Conservation (phyloP, 2,797 vertebrate species). For the Phylloscopus collybita region DNA sequence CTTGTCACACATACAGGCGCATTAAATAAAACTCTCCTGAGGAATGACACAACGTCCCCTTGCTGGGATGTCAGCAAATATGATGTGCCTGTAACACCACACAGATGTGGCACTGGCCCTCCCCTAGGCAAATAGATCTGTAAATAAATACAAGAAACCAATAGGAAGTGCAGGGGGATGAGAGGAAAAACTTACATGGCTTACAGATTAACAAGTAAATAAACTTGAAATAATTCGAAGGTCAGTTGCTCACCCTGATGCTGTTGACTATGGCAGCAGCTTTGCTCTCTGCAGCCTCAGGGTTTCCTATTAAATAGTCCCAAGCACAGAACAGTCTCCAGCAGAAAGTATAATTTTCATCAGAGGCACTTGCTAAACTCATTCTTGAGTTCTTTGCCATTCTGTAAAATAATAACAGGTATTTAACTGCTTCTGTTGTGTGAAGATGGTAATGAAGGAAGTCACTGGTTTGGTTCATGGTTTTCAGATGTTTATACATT, state of each 20-base stretch:
- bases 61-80: not conserved
- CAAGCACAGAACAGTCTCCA: conserved; percentile 98
- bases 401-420: conserved; percentile 66
- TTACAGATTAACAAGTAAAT: not conserved
- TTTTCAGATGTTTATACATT: not conserved
- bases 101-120: not conserved
- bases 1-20: not conserved
- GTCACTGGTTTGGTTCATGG: not conserved
- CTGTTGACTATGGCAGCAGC: conserved; percentile 95
- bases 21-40: not conserved
- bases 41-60: not conserved
- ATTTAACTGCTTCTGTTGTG: not conserved
- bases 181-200: not conserved
- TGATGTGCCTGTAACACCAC: not conserved
- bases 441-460: not conserved
- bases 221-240: not conserved
- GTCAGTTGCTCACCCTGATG: conserved; percentile 84
- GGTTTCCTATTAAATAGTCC: conserved; percentile 97
- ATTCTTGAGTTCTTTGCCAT: conserved; percentile 97
- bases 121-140: not conserved
- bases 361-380: conserved; percentile 92
- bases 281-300: conserved; percentile 97
- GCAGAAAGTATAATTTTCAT: conserved; percentile 97
- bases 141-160: not conserved
- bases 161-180: not conserved